Conservation (phyloP, 2,888 invertebrate species). For the Eilema griseolum region DNA sequence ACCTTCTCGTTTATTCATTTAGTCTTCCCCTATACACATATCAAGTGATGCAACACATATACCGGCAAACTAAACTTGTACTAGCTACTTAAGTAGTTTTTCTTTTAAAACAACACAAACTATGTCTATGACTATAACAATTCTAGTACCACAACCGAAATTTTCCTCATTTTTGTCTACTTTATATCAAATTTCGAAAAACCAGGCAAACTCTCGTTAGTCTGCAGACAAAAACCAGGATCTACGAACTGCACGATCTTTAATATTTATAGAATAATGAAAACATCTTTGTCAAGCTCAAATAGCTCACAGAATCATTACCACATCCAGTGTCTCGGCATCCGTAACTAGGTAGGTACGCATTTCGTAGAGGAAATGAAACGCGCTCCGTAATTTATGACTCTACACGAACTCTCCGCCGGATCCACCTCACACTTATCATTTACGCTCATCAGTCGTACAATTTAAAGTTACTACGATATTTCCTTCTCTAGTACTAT, state of each 20-base stretch:
- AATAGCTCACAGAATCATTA: slow-evolving; percentile 6
- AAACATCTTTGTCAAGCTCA: not conserved
- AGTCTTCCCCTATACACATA: too few species aligned
- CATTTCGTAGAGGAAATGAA: slow-evolving; percentile 84
- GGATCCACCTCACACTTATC: slow-evolving; percentile 80
- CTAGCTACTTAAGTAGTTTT: too few species aligned
- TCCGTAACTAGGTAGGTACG: slow-evolving; percentile 64
- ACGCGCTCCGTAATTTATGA: slow-evolving; percentile 80
- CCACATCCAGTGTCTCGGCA: slow-evolving; percentile 51
- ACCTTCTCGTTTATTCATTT: too few species aligned
- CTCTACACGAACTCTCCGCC: slow-evolving; percentile 68
- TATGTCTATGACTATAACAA: too few species aligned
- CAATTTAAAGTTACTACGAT: slow-evolving; percentile 57
- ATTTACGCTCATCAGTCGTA: slow-evolving; percentile 72
- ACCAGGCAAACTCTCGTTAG: not conserved
- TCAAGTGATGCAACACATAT: too few species aligned
- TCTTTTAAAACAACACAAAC: too few species aligned
- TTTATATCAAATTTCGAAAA: not conserved
- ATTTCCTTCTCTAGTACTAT: slow-evolving; percentile 32
- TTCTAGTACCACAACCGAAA: too few species aligned
- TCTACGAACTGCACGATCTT: not conserved
- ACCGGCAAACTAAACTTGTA: too few species aligned
- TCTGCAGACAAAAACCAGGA: too few species aligned
- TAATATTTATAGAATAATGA: not conserved
- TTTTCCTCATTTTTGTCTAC: too few species aligned